Evolutionary conservation across 2,888 invertebrate species (phyloP).

Genomic region (Coleophora flavipennella): DNA sequence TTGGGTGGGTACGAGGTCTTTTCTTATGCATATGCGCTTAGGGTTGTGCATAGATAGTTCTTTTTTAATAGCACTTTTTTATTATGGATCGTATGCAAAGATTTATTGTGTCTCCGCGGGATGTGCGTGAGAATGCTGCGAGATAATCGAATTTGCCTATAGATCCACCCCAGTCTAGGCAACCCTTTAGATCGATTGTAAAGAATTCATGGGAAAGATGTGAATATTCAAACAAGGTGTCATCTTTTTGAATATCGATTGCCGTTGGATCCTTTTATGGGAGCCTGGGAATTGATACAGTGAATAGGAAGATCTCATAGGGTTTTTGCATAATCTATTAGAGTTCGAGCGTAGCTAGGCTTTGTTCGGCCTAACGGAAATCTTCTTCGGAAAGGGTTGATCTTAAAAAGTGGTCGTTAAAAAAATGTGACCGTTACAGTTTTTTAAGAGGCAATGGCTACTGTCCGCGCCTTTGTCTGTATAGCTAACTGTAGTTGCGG

Average conservation of each 20-base stretch:
- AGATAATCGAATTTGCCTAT: constrained; percentile 73
- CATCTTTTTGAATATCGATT: constrained; percentile 72
- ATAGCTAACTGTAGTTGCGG: constrained; percentile 20
- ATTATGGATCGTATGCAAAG: constrained; percentile 64
- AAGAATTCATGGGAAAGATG: constrained; percentile 61
- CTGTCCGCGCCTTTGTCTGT: constrained; percentile 38
- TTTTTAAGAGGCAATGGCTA: constrained; percentile 39
- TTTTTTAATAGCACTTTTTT: constrained; percentile 67
- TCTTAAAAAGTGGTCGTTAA: constrained; percentile 46
- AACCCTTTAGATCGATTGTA: constrained; percentile 56
- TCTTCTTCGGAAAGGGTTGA: constrained; percentile 49
- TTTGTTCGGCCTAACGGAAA: constrained; percentile 59
- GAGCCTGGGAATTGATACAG: constrained; percentile 66
- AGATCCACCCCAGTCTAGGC: constrained; percentile 54
- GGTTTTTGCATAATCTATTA: constrained; percentile 71
- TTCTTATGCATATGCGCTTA: constrained; percentile 64
- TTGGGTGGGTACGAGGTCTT: constrained; percentile 56
- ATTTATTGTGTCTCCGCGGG: constrained; percentile 61
- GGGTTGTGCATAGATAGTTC: constrained; percentile 62
- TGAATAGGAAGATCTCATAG: constrained; percentile 62
- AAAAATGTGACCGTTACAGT: constrained; percentile 55
- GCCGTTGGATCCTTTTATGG: constrained; percentile 56
- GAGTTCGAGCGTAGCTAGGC: constrained; percentile 25
- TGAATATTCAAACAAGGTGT: constrained; percentile 73
- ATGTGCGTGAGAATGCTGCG: constrained; percentile 66